These are phyloP conservation scores for Loripinus fragilis DNA, from an alignment of 2,888 invertebrate genomes.

Conservation along the genomic window DNA sequence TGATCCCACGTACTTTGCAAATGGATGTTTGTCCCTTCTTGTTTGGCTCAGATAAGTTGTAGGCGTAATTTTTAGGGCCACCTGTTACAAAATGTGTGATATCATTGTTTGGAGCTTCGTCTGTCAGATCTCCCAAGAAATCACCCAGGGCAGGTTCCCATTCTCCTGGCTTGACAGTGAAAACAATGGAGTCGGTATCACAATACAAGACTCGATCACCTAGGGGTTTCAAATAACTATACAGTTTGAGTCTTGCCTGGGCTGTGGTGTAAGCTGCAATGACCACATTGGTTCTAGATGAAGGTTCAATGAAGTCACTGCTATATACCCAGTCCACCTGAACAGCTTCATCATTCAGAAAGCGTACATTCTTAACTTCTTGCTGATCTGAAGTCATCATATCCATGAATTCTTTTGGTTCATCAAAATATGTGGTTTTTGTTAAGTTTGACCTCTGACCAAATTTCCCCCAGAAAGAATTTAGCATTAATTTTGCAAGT, in stretches of 20 bases:
- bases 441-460: constrained; percentile 43
- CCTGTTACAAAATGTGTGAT: constrained; percentile 74
- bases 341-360: constrained; percentile 46
- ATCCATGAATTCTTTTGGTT: constrained; percentile 38
- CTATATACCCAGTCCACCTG: constrained; percentile 33
- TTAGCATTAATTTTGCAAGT: constrained; percentile 40
- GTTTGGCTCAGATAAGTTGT: constrained; percentile 38
- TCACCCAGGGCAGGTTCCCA: constrained; percentile 69
- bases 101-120: constrained; percentile 72
- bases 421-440: constrained; percentile 29
- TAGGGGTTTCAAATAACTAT: constrained; percentile 33
- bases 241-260: constrained; percentile 52
- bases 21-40: constrained; percentile 50
- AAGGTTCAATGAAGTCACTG: constrained; percentile 38
- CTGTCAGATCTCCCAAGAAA: constrained; percentile 79
- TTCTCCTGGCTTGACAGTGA: constrained; percentile 25
- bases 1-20: constrained; percentile 70
- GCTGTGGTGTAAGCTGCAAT: constrained; percentile 36
- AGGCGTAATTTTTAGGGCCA: constrained; percentile 81
- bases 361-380: constrained; percentile 39
- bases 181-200: constrained; percentile 51
- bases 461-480: constrained; percentile 56
- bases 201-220: constrained; percentile 27
- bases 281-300: constrained; percentile 50
- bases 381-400: constrained; percentile 45